These are phyloP conservation scores for Tenebrosternarchus preto DNA, from an alignment of 2,113 vertebrate species.

Conservation along the genomic window DNA sequence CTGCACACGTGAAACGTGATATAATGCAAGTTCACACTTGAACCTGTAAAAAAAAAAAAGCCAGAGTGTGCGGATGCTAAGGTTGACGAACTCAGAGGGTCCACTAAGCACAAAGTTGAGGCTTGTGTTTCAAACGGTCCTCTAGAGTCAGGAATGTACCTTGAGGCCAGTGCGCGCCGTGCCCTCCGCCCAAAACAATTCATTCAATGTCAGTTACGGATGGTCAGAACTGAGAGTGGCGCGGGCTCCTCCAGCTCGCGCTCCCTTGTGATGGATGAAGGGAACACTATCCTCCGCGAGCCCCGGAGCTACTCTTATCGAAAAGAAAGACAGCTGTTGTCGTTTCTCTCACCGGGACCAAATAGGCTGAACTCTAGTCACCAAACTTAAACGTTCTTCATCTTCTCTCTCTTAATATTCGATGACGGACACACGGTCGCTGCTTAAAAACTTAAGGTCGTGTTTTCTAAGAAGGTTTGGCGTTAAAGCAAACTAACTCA, in stretches of 20 bases:
- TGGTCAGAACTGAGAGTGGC: conserved; percentile 76
- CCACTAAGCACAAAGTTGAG: conserved; percentile 63
- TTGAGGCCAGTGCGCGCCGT: conserved; percentile 77
- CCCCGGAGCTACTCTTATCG: conserved; percentile 73
- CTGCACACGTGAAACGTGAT: conserved; percentile 72
- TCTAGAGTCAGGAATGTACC: conserved; percentile 85
- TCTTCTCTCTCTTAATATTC: not conserved
- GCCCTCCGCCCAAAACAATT: conserved; percentile 79
- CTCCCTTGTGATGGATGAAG: conserved; percentile 86
- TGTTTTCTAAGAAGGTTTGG: not conserved
- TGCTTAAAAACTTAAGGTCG: not conserved
- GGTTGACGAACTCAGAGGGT: conserved; percentile 66
- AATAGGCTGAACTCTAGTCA: not conserved
- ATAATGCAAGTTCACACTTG: conserved; percentile 80
- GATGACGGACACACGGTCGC: not conserved
- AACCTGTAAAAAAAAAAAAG: conserved; percentile 63
- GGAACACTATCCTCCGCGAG: conserved; percentile 81
- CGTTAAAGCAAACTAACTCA: conserved; percentile 18
- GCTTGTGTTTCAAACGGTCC: conserved; percentile 82
- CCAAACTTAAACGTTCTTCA: not conserved
- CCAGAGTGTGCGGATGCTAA: conserved; percentile 64
- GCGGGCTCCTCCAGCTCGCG: conserved; percentile 75
- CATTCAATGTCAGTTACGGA: conserved; percentile 86
- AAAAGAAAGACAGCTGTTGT: conserved; percentile 52
- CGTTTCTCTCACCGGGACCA: not conserved